phyloP scores from a whole-genome alignment of 2,113 vertebrate species.

The Paradisaea rubra region DNA sequence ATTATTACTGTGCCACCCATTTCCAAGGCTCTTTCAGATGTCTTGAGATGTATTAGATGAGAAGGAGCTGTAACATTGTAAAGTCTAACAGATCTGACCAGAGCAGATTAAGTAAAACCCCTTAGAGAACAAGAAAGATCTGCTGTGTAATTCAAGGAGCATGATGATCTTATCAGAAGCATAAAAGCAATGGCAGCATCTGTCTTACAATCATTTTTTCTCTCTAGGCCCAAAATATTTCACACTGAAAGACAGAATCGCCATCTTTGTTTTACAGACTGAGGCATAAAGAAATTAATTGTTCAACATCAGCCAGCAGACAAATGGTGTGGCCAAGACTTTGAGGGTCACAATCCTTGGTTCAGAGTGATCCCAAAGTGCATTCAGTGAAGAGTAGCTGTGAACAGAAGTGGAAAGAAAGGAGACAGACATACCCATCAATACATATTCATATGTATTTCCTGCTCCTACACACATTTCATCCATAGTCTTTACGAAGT shows the following conservation, averaged over 20 bases:
- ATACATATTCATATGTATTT: background rate
- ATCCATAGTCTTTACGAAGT: background rate
- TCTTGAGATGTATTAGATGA: background rate
- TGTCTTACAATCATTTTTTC: background rate
- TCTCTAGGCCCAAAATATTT: background rate
- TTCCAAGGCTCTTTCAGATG: background rate
- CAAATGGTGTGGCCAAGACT: accelerated
- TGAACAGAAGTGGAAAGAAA: background rate
- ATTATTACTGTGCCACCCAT: background rate
- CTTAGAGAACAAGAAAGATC: background rate
- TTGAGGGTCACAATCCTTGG: background rate
- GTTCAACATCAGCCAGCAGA: background rate
- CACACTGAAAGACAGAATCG: background rate
- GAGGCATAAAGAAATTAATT: background rate
- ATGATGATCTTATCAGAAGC: background rate
- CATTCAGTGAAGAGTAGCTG: background rate
- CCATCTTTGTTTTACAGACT: background rate
- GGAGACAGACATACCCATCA: background rate
- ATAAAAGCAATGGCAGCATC: background rate
- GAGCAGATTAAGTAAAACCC: background rate
- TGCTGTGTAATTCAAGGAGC: background rate
- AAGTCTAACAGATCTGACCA: background rate
- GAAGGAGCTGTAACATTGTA: background rate
- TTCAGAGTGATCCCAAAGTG: background rate
- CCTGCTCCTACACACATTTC: background rate